Conservation (phyloP, 2,888 invertebrate species). For the Trimorus sp. region DNA sequence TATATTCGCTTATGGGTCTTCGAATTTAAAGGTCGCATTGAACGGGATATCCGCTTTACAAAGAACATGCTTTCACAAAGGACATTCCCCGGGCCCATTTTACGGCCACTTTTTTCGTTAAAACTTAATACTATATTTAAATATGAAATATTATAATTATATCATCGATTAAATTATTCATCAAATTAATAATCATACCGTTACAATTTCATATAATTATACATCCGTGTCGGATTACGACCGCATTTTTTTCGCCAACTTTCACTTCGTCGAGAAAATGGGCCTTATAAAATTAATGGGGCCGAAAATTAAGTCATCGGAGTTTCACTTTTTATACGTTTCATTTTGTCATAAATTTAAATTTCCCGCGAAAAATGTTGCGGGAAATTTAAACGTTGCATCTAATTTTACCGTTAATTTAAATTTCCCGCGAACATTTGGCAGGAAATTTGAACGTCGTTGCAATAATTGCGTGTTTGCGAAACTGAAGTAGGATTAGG, state of each 20-base stretch:
- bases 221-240: constrained; percentile 8
- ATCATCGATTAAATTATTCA: no score
- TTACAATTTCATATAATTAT: no score
- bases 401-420: neutral
- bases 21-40: constrained; percentile 52
- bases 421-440: neutral
- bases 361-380: constrained; percentile 11
- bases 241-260: constrained; percentile 28
- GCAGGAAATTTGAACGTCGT: constrained; percentile 6
- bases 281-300: constrained; percentile 22
- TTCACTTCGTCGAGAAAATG: constrained; percentile 29
- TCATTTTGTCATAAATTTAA: neutral
- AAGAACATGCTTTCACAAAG: constrained; percentile 42
- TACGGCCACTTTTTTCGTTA: constrained; percentile 36
- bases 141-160: no score
- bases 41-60: constrained; percentile 61
- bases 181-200: no score
- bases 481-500: neutral
- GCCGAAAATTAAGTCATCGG: constrained; percentile 14
- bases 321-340: neutral
- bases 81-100: constrained; percentile 37
- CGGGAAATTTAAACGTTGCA: constrained; percentile 5
- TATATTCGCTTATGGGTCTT: constrained; percentile 36
- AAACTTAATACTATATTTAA: constrained; percentile 27
- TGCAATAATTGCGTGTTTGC: neutral